Percentiles rank a stretch among this genome's conserved stretches.
These are phyloP conservation scores for Onychomys leucogaster DNA, from an alignment of 2,797 vertebrate genomes.

Conservation along the genomic window DNA sequence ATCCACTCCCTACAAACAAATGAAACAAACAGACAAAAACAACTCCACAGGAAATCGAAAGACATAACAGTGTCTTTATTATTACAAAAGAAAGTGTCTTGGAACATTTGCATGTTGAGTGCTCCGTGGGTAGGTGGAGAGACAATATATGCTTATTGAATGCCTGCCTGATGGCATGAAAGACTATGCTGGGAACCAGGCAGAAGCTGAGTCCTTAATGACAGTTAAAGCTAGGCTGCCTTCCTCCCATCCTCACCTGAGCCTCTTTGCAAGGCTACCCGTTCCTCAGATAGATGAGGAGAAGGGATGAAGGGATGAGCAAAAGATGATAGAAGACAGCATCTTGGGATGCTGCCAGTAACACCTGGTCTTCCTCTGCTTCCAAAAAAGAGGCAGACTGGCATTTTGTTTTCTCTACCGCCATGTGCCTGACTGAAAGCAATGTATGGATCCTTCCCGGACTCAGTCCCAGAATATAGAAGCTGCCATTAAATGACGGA, in stretches of 20 bases:
- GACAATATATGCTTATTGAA: not conserved
- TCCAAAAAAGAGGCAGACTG: not conserved
- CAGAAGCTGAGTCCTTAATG: not conserved
- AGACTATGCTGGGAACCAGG: not conserved
- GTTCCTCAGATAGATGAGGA: not conserved
- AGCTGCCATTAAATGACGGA: constrained; percentile 40
- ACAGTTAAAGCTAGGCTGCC: not conserved
- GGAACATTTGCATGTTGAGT: not conserved
- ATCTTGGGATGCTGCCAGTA: not conserved
- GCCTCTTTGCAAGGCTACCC: not conserved
- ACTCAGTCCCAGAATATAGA: constrained; percentile 30
- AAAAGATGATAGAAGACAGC: not conserved
- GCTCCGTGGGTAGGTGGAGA: not conserved
- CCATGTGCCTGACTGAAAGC: constrained; percentile 12
- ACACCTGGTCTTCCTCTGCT: not conserved
- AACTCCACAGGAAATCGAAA: not conserved
- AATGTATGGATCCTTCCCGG: constrained; percentile 39
- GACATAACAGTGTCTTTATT: not conserved
- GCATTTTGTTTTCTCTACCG: not conserved
- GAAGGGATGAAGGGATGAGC: not conserved
- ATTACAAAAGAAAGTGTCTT: not conserved
- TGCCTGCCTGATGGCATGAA: not conserved
- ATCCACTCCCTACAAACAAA: not conserved
- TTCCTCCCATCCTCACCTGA: not conserved
- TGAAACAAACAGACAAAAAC: not conserved